phyloP scores from a whole-genome alignment of 1,140 invertebrate species.

The Pomacea maculata region DNA sequence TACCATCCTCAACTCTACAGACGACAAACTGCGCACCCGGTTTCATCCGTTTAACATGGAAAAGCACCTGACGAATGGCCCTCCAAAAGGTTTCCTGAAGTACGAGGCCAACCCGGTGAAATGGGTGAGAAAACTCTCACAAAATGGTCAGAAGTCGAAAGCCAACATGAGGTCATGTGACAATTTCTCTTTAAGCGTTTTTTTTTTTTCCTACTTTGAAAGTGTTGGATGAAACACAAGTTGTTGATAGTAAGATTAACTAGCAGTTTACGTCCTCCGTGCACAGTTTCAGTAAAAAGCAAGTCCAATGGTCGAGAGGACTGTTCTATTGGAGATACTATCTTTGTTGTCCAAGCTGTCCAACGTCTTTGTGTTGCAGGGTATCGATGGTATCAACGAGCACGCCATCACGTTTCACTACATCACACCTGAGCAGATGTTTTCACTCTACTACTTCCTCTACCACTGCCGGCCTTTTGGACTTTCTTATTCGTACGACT shows the following conservation, averaged over 20 bases:
- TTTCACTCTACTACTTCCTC: slow-evolving; percentile 44
- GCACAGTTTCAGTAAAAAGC: too few species aligned
- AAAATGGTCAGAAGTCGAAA: too few species aligned
- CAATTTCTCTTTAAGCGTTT: too few species aligned
- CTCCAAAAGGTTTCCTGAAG: neutral
- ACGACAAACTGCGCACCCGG: slow-evolving; percentile 81
- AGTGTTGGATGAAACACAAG: too few species aligned
- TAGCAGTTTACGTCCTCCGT: too few species aligned
- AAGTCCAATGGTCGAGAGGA: too few species aligned
- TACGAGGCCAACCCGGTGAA: slow-evolving; percentile 2
- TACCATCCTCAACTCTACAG: slow-evolving; percentile 84
- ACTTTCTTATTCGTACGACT: slow-evolving; percentile 11
- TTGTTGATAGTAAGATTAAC: too few species aligned
- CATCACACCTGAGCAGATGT: slow-evolving; percentile 79
- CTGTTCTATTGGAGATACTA: too few species aligned
- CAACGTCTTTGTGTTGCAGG: slow-evolving; percentile 69
- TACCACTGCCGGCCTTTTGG: slow-evolving; percentile 49
- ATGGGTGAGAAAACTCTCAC: neutral
- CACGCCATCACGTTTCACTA: slow-evolving; percentile 97
- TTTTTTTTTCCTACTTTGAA: too few species aligned
- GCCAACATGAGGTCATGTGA: too few species aligned
- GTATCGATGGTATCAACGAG: slow-evolving; percentile 91
- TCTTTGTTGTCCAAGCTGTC: too few species aligned
- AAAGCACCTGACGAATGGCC: slow-evolving; percentile 49
- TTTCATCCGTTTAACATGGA: slow-evolving; percentile 84